A percentile compares a stretch with the other conserved stretches of the same genome.
Conservation (phyloP, 2,888 invertebrate genomes). For the Himalopsyche anomala region DNA sequence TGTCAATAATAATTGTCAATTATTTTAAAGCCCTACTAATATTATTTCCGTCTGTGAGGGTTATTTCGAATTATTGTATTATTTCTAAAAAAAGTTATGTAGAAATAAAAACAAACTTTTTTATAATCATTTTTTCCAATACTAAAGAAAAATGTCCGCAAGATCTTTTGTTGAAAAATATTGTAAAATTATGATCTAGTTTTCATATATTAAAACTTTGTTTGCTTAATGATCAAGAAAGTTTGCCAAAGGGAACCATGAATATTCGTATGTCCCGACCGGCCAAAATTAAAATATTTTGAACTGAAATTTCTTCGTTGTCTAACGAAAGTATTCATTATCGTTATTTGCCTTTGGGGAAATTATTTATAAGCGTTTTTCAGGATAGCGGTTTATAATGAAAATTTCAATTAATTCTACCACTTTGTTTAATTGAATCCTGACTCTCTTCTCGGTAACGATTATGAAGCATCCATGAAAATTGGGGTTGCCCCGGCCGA, state of each 20-base stretch:
- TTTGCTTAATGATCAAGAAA: neutral
- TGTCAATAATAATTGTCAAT: too few species aligned
- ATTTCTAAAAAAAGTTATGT: too few species aligned
- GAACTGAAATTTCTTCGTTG: conserved; percentile 10
- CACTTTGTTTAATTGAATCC: conserved; percentile 54
- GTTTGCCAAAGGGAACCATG: neutral
- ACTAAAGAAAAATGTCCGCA: too few species aligned
- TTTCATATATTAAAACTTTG: conserved; percentile 1
- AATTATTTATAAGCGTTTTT: conserved; percentile 54
- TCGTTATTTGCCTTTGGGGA: conserved; percentile 26
- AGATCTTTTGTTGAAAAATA: too few species aligned
- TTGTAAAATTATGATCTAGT: neutral
- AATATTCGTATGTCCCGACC: neutral
- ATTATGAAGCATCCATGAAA: conserved; percentile 39
- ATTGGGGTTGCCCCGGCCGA: neutral
- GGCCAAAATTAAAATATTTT: conserved; percentile 26
- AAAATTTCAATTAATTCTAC: conserved; percentile 58
- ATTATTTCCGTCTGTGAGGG: too few species aligned
- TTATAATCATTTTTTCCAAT: too few species aligned
- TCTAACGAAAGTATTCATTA: conserved; percentile 37
- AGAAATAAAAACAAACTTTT: too few species aligned
- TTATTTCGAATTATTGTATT: too few species aligned
- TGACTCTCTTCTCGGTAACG: conserved; percentile 24
- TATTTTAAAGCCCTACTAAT: too few species aligned
- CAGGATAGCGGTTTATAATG: conserved; percentile 55